Percentiles rank a stretch among this genome's conserved stretches.
These are phyloP conservation scores for Megaceryle alcyon DNA, from an alignment of 2,797 vertebrate genomes.

Conservation along the genomic window DNA sequence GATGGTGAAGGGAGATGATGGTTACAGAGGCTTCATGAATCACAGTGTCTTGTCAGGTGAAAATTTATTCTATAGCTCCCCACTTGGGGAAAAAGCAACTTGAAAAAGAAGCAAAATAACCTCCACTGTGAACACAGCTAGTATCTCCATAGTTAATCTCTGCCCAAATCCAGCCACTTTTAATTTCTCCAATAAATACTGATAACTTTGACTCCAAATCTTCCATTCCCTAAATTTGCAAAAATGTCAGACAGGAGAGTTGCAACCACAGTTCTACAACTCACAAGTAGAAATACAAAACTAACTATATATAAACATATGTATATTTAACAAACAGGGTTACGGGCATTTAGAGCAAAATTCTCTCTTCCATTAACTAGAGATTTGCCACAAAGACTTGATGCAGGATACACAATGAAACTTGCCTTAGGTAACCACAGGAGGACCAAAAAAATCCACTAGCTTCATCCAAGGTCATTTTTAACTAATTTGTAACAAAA, in stretches of 20 bases:
- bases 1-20: neutral
- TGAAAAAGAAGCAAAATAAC: neutral
- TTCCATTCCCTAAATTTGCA: neutral
- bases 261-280: neutral
- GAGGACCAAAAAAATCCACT: constrained; percentile 35
- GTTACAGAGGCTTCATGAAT: neutral
- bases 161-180: neutral
- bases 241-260: neutral
- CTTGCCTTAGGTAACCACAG: constrained; percentile 57
- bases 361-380: constrained; percentile 17
- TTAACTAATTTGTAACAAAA: constrained; percentile 54
- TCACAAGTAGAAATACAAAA: neutral
- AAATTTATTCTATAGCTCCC: neutral
- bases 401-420: neutral
- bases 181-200: neutral
- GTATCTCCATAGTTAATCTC: neutral
- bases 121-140: neutral
- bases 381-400: constrained; percentile 30
- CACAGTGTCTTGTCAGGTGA: rapidly evolving
- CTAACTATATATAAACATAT: neutral
- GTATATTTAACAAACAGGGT: neutral
- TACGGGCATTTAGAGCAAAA: neutral
- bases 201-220: neutral
- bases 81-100: neutral
- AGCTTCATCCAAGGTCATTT: constrained; percentile 50